These are phyloP conservation scores for Marmota flaviventris DNA, from an alignment of 2,113 vertebrate genomes.

Conservation along the genomic window DNA sequence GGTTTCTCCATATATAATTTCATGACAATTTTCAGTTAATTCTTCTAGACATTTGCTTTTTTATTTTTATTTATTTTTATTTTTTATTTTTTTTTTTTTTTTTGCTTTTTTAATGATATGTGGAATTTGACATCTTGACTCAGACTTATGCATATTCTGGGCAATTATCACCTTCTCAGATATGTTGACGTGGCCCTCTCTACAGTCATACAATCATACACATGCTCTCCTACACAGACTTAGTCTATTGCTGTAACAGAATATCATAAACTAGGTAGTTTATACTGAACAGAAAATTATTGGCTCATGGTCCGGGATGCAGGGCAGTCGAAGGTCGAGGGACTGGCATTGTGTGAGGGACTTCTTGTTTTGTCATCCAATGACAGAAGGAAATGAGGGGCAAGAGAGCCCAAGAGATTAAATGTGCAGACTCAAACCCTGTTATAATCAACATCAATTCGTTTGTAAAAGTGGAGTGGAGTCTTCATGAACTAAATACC, in stretches of 20 bases:
- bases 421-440: not conserved
- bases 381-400: not conserved
- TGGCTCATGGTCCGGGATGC: not conserved
- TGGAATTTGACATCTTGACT: not conserved
- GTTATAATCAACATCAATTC: not conserved
- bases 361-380: not conserved
- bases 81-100: too few relatives aligned
- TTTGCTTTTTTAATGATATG: not conserved
- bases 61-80: too few relatives aligned
- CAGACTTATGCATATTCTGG: not conserved
- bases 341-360: rapidly evolving
- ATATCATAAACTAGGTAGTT: not conserved
- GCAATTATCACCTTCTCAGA: not conserved
- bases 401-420: not conserved
- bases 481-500: not conserved
- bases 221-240: too few relatives aligned
- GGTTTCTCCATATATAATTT: conserved; percentile 43
- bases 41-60: not conserved
- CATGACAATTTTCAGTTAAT: not conserved
- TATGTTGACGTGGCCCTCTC: rapidly evolving
- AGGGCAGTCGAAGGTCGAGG: not conserved
- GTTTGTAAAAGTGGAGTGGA: not conserved
- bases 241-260: not conserved
- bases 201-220: not conserved
- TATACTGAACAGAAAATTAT: not conserved